Evolutionary conservation across 2,113 vertebrate genomes (phyloP).

Genomic region (Dissostichus mawsoni): DNA sequence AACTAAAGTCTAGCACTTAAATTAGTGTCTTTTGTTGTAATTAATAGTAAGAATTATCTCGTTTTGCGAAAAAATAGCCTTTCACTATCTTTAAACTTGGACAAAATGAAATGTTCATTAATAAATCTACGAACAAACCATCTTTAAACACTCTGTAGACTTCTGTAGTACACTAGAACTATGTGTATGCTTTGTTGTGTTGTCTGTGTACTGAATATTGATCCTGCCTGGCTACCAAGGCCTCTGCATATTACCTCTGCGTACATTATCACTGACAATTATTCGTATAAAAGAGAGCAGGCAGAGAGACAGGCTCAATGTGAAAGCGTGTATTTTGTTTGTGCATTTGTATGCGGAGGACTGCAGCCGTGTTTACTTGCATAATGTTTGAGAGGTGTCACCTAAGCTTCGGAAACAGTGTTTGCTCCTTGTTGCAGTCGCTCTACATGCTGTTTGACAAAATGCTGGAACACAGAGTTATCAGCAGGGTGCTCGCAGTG

Average conservation of each 20-base stretch:
- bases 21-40: too few species aligned
- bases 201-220: not conserved
- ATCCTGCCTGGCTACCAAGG: not conserved
- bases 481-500: constrained; percentile 21
- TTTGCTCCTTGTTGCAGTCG: constrained; percentile 42
- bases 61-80: not conserved
- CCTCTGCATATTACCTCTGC: constrained; percentile 16
- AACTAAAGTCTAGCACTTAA: too few species aligned
- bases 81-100: not conserved
- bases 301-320: not conserved
- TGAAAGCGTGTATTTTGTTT: not conserved
- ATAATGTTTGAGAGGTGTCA: constrained; percentile 54
- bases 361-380: constrained; percentile 46
- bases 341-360: constrained; percentile 24
- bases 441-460: constrained; percentile 36
- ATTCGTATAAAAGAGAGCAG: not conserved
- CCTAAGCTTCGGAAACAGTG: constrained; percentile 29
- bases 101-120: too few species aligned
- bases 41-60: not conserved
- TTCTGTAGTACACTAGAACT: not conserved
- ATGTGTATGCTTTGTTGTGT: not conserved
- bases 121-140: not conserved
- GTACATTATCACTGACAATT: constrained; percentile 22
- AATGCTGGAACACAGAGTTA: constrained; percentile 31
- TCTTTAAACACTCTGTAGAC: not conserved